A percentile compares a stretch with the other conserved stretches of the same genome.
Evolutionary conservation across 53 echinoderm and acorn worm species (phyloP).

Genomic region (Holothuria scabra): DNA sequence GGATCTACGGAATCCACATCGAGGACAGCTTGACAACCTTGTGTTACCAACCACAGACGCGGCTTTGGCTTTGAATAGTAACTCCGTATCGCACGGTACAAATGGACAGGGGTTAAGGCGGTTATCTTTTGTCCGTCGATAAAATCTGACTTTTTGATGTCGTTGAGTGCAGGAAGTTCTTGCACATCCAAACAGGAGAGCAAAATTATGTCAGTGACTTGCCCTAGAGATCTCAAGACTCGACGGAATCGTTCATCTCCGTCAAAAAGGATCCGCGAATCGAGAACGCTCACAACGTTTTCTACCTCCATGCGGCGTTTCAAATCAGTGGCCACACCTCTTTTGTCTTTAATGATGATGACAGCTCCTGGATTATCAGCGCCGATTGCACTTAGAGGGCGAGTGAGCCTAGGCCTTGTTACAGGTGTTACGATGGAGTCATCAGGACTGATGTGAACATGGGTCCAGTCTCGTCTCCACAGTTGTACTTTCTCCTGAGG

Average conservation of each 20-base stretch:
- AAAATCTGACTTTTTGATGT: conserved; percentile 81
- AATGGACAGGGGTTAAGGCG: conserved; percentile 82
- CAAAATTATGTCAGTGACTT: conserved; percentile 89
- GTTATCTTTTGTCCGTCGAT: conserved; percentile 81
- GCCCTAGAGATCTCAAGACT: conserved; percentile 87
- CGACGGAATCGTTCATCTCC: conserved; percentile 86
- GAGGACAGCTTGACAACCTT: conserved; percentile 87
- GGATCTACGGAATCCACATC: conserved; percentile 91
- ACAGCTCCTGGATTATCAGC: conserved; percentile 91
- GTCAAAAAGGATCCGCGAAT: conserved; percentile 87
- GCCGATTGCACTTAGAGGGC: conserved; percentile 82
- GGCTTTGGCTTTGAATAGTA: conserved; percentile 86
- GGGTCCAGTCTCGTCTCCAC: conserved; percentile 86
- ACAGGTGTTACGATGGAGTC: conserved; percentile 10
- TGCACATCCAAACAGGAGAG: conserved; percentile 86
- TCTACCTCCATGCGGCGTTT: conserved; percentile 92
- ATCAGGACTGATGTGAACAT: conserved; percentile 66
- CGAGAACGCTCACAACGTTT: conserved; percentile 94
- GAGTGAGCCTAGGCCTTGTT: conserved; percentile 27
- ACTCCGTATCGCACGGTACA: conserved; percentile 80
- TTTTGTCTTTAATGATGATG: conserved; percentile 92
- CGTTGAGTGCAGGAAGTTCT: conserved; percentile 68
- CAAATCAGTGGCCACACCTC: conserved; percentile 83
- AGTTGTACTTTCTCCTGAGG: conserved; percentile 86
- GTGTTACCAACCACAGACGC: conserved; percentile 83